Base-by-base conservation (phyloP, 1,140 invertebrate genomes). In the Zaprionus lachaisei region DNA sequence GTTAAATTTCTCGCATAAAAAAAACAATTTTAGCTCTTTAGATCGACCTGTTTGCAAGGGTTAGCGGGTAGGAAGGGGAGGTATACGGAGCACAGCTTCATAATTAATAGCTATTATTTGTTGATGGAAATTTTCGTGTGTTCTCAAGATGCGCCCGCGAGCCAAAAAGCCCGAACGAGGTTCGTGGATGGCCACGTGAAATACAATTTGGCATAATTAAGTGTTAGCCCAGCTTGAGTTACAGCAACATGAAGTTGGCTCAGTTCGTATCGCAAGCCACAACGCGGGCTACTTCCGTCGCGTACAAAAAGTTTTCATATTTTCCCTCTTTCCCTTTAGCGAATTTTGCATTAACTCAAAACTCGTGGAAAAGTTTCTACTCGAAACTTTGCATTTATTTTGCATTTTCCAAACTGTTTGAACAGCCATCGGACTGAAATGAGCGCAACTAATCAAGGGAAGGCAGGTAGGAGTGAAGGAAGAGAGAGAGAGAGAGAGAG, bases 191-290 rank as follows among this genome's bases (percentile, higher is more conserved):
- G 54, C 64, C 64, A 66, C 34, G 38, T 47, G 51, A 69, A 51
- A 66, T 65, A 69, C 72, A 74, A 62, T 74, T 74, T 57, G 58
- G 51, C 67, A 64, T 64, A 71, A 75, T 71, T 75, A 75, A 71
- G 67, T 75, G 67, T 75, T 64, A 60, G 60, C 66, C 58, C 47
- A 67, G 28, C 31, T 66, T 67, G 62, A 51, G 54, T 51, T 28
- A 66, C 62, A 57, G 71, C 58, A 74, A 41, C 31, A 44, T 20
- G 65, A 66, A 65, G 20, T 65, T 65, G 31, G 34, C 51, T 22
- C 55, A 49, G 58, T 65, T 26, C 14, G 22, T 69, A 37, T 20
- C 37, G 31, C 54, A 17, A 22, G 31, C 54, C 26, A 22, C 49
- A 71, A 22, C 22, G 4, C 9, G 20, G 47, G 47, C 47, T 49